Conservation (phyloP, 1,140 invertebrate species). For the Dinoponera quadriceps region DNA sequence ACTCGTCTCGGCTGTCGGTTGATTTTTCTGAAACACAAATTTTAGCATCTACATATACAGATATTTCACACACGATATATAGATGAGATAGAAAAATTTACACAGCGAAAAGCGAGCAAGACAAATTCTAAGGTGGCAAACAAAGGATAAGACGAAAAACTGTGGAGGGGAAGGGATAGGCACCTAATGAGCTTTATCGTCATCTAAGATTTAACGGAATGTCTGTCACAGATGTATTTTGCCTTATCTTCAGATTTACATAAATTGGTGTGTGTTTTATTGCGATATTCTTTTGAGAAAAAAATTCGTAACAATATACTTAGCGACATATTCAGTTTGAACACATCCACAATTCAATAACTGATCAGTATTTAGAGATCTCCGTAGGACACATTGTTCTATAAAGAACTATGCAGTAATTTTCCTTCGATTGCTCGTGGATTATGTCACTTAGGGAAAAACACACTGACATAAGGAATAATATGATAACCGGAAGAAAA, state of each 20-base stretch:
- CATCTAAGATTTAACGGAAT: conserved; percentile 1
- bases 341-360: background rate
- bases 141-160: background rate
- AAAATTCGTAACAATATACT: background rate
- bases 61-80: background rate
- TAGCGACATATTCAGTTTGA: background rate
- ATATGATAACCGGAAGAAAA: too few species aligned
- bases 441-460: background rate
- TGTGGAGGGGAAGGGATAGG: too few species aligned
- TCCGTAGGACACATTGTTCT: background rate
- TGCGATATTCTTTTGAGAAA: background rate
- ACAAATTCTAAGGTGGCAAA: background rate
- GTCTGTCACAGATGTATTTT: background rate
- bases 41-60: background rate
- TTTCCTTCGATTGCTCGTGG: too few species aligned
- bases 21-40: conserved; percentile 57
- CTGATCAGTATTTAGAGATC: background rate
- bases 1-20: background rate
- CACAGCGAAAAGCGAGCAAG: background rate
- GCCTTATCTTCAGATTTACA: conserved; percentile 7
- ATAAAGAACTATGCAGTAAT: background rate
- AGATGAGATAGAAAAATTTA: too few species aligned
- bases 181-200: conserved; percentile 52
- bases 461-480: background rate
- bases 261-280: conserved; percentile 6